phyloP scores from a whole-genome alignment of 2,797 vertebrate species.

The Pseudopleuronectes americanus region DNA sequence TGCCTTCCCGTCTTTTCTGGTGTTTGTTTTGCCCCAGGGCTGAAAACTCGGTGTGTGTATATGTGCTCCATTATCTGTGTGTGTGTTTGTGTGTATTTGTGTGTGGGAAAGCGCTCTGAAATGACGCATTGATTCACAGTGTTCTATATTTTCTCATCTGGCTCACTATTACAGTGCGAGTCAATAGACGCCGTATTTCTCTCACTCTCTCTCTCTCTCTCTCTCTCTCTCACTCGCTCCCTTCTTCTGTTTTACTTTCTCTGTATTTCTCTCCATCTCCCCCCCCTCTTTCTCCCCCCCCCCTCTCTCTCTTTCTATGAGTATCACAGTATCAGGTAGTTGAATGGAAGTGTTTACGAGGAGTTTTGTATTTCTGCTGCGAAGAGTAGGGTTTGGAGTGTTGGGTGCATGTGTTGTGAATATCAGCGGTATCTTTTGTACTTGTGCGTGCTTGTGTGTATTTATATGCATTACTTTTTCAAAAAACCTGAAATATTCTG shows the following conservation, averaged over 20 bases:
- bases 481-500: slow-evolving; percentile 7
- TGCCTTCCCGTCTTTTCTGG: slow-evolving; percentile 67
- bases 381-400: slow-evolving; percentile 52
- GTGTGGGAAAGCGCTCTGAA: slow-evolving; percentile 69
- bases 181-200: slow-evolving; percentile 71
- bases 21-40: slow-evolving; percentile 77
- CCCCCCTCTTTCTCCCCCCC: slow-evolving; percentile 36
- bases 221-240: slow-evolving; percentile 1
- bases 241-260: slow-evolving; percentile 36
- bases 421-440: slow-evolving; percentile 50
- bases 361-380: slow-evolving; percentile 63
- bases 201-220: slow-evolving; percentile 41
- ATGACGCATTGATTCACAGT: slow-evolving; percentile 81
- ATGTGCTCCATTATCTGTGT: slow-evolving; percentile 40
- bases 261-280: slow-evolving; percentile 47
- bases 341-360: slow-evolving; percentile 73
- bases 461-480: slow-evolving; percentile 40
- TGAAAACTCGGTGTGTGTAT: slow-evolving; percentile 63
- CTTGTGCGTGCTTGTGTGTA: slow-evolving; percentile 49
- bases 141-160: slow-evolving; percentile 80
- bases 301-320: slow-evolving; percentile 43
- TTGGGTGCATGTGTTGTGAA: slow-evolving; percentile 39
- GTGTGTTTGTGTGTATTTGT: slow-evolving; percentile 45
- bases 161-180: slow-evolving; percentile 77
- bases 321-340: slow-evolving; percentile 67